Conservation (phyloP, 23 tunicate species). For the Halocynthia roretzi region DNA sequence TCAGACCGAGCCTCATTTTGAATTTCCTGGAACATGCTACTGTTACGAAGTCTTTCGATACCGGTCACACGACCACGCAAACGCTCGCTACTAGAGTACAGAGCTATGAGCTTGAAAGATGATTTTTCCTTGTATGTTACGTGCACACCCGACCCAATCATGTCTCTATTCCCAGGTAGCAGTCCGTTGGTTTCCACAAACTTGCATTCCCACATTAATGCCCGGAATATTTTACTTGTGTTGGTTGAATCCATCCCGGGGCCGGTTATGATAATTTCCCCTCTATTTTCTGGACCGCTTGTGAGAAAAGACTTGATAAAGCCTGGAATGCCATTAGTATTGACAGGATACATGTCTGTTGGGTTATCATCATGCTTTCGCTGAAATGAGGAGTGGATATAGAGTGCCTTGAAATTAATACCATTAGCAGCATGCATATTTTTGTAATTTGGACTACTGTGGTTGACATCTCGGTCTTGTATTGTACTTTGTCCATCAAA, state of each 20-base stretch:
- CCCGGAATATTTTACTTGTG: constrained; percentile 67
- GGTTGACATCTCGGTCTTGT: background rate
- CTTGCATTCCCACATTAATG: constrained; percentile 74
- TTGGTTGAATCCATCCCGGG: constrained; percentile 93
- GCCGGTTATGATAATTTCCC: constrained; percentile 81
- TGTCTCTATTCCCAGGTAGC: constrained; percentile 84
- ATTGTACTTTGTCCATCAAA: background rate
- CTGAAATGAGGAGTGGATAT: constrained; percentile 82
- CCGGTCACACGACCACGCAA: constrained; percentile 45
- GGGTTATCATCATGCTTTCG: constrained; percentile 30
- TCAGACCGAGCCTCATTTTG: background rate
- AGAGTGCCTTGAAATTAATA: constrained; percentile 64
- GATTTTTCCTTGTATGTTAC: constrained; percentile 69
- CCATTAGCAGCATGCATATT: background rate
- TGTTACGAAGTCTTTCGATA: constrained; percentile 45
- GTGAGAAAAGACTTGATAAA: constrained; percentile 60
- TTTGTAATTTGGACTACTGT: background rate
- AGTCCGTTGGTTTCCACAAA: constrained; percentile 70
- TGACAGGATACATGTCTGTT: constrained; percentile 12
- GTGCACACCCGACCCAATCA: constrained; percentile 92
- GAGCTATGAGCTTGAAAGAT: constrained; percentile 77
- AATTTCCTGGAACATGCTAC: constrained; percentile 52
- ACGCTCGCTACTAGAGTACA: constrained; percentile 68
- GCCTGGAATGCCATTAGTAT: constrained; percentile 41
- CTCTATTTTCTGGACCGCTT: constrained; percentile 38